Base-by-base conservation (phyloP, 2,888 invertebrate genomes). In the Hypsopygia costalis region DNA sequence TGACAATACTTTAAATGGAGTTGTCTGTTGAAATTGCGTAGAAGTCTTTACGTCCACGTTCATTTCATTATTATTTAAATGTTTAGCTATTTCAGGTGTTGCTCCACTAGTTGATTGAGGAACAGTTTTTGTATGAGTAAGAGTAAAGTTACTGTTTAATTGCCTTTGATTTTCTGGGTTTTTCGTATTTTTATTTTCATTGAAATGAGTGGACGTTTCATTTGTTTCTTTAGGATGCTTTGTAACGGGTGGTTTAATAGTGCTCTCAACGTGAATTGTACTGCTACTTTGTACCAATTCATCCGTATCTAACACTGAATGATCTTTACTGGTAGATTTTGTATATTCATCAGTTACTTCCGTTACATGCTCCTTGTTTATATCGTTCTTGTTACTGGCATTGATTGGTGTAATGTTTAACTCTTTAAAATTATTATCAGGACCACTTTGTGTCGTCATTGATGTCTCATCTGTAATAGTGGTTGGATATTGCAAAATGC, bases 101-200 rank as follows among this genome's bases (percentile, higher is more conserved):
- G 25, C 6, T 6, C 2, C n/a, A 25, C 2, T 1, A 25, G 25
- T 21, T 21, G 21, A 21, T 21, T 3, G 7, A 25, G 25, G 2
- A 8, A 25, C 25, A 35, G 36, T 40, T 37, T 49, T 56, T 45
- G 46, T 35, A 16, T 50, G 27, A 41, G 45, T 56, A 11, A 61
- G 61, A 8, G 83, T 82, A 46, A 69, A 81, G 40, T 82, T 81
- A 40, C 70, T 79, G 45, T 75, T 81, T 40, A 87, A 55, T 50
- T 86, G 72, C 43, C 86, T 62, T 68, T 83, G 82, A 58, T 85
- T 86, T 57, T 85, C 85, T n/a, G 80, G 74, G 2, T 76, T 78
- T 58, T 86, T 87, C 4, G 79, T 78, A 47, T 79, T 81, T 69
- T 81, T 83, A 51, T 70, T 86, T 53, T 86, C 83, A 41, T 51